phyloP scores from a whole-genome alignment of 2,888 invertebrate genomes.

The Agrypnus murinus region DNA sequence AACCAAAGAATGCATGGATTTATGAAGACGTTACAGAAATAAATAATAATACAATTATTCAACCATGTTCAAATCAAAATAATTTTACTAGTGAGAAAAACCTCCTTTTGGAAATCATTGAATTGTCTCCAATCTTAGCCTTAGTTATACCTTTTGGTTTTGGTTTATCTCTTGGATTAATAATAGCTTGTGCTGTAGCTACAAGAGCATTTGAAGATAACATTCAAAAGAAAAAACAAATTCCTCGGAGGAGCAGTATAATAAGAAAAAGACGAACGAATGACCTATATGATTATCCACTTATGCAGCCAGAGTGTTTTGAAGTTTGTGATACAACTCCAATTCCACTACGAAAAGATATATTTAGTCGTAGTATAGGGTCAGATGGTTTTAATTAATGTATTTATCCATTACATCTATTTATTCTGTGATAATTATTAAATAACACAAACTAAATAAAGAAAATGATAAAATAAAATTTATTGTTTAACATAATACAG shows the following conservation, averaged over 20 bases:
- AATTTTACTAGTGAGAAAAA: conserved; percentile 45
- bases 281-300: conserved; percentile 11
- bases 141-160: conserved; percentile 36
- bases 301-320: conserved; percentile 16
- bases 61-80: conserved; percentile 39
- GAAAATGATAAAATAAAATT: conserved; percentile 23
- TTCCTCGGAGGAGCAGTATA: conserved; percentile 36
- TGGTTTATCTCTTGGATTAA: conserved; percentile 46
- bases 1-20: conserved; percentile 65
- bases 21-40: conserved; percentile 66
- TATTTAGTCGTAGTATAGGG: not conserved
- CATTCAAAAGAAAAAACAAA: conserved; percentile 13
- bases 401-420: not conserved
- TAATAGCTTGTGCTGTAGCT: conserved; percentile 44
- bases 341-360: conserved; percentile 36
- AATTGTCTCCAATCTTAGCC: conserved; percentile 54
- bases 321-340: conserved; percentile 48
- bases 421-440: conserved; percentile 20
- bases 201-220: conserved; percentile 11
- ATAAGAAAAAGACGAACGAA: conserved; percentile 24
- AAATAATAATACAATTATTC: conserved; percentile 53
- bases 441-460: not conserved
- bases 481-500: conserved; percentile 33
- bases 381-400: not conserved
- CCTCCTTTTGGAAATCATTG: conserved; percentile 52